Conservation (phyloP, 2,113 vertebrate species). For the Bathybates hornii region DNA sequence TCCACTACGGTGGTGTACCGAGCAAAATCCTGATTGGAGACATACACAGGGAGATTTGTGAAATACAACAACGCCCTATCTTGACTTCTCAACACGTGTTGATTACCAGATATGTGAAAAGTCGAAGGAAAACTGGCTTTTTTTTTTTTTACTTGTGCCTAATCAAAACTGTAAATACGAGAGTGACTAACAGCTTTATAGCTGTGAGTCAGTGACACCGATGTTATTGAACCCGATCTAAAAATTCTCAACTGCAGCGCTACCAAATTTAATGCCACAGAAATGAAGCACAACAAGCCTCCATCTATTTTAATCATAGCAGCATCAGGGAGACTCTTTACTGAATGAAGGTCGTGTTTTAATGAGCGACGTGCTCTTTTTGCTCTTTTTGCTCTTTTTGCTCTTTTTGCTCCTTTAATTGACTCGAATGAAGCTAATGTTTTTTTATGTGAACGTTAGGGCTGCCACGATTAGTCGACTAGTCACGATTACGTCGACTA, state of each 20-base stretch:
- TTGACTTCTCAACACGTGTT: too few relatives aligned
- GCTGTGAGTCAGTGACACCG: neutral
- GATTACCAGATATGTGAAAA: neutral
- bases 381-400: neutral
- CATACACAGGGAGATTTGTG: neutral
- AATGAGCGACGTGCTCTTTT: rapidly evolving
- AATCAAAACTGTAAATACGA: neutral
- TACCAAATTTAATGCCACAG: neutral
- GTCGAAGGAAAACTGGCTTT: neutral
- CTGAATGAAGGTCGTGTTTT: neutral
- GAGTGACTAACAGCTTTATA: neutral
- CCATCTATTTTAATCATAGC: neutral
- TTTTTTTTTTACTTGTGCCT: neutral
- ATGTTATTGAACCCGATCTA: neutral
- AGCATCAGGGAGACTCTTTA: rapidly evolving
- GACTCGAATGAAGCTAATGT: neutral
- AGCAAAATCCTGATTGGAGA: neutral
- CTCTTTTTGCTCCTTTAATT: neutral
- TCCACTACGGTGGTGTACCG: neutral
- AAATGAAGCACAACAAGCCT: neutral
- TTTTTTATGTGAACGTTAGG: neutral
- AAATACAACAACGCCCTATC: neutral
- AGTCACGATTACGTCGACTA: too few relatives aligned
- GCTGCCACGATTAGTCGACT: too few relatives aligned
- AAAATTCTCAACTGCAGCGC: neutral